phyloP scores from a whole-genome alignment of 2,797 vertebrate species.

The Semotilus atromaculatus region DNA sequence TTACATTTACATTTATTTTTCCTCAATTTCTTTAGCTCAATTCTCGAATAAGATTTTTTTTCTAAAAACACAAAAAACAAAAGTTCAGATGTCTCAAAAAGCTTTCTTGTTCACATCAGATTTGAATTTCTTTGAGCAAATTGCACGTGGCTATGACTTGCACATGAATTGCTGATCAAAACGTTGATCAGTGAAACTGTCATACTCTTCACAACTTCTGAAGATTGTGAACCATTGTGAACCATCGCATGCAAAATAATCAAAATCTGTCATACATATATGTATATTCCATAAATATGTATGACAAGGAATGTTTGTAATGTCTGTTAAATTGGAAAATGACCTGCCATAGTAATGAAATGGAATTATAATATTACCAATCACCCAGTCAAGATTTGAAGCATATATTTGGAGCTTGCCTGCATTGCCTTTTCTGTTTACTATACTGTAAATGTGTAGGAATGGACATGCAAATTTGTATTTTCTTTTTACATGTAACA shows the following conservation, averaged over 20 bases:
- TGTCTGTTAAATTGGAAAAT: neutral
- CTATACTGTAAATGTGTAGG: neutral
- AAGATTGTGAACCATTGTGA: neutral
- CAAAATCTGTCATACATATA: neutral
- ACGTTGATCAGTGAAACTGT: neutral
- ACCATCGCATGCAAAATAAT: neutral
- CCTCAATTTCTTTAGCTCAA: neutral
- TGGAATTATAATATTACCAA: neutral
- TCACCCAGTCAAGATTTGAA: neutral
- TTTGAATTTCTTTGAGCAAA: no score
- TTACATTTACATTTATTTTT: neutral
- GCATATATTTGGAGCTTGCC: neutral
- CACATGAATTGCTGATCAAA: no score
- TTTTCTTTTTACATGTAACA: neutral
- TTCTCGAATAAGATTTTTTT: neutral
- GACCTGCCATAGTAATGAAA: neutral
- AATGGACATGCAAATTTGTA: neutral
- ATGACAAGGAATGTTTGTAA: neutral
- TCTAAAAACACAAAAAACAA: neutral
- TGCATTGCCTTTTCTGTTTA: neutral
- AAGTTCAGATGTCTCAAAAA: neutral
- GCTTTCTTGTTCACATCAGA: neutral
- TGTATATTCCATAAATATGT: no score
- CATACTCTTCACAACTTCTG: neutral
- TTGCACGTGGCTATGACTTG: neutral